Evolutionary conservation across 2,888 invertebrate species (phyloP), one percentile per base, ranked within the genome.

Genomic region (Nemurella pictetii): DNA sequence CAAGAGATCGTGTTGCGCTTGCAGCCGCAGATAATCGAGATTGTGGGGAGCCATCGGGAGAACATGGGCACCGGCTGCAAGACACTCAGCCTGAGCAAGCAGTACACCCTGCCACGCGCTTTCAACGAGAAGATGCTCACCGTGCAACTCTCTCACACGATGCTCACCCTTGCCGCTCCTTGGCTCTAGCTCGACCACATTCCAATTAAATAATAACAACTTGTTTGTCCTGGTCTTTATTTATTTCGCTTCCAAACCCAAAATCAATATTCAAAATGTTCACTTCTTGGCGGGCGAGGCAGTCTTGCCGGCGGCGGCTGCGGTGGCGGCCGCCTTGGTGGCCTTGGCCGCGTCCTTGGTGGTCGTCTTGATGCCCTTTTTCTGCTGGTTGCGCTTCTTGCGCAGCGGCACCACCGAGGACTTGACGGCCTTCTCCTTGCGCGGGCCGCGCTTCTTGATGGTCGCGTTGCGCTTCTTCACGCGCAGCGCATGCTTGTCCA

Each of bases 361-460:
- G 73, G 86, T 87, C 26, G 87, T 87, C 84, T 88, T 87, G 29
- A 87, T 85, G 55, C 87, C 87, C 87, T 89, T 89, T n/a, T 83
- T 84, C 25, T 15, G 83, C 82, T 86, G 55, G 55, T 55, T 86
- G 26, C 86, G 87, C 86, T 89, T 89, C 89, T 93, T 93, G 27
- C 20, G 55, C 9, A 55, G 55, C 9, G 55, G 9, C 1, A 55
- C 55, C 1, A 12, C 35, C 35, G 5, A 2, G 20, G 92, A 92
- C 86, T 93, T 93, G 87, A 91, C 92, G 0, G 92, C 90, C 36
- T 91, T 89, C 0, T 91, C 92, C 36, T 92, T 91, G 88, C 92
- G 91, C 86, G 93, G 91, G 0, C 91, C 90, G 85, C 91, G 92
- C 28, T 80, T 80, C 27, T 85, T 80, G 9, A 35, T 36, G n/a